phyloP scores from a whole-genome alignment of 2,113 vertebrate species.

The Clupea harengus region DNA sequence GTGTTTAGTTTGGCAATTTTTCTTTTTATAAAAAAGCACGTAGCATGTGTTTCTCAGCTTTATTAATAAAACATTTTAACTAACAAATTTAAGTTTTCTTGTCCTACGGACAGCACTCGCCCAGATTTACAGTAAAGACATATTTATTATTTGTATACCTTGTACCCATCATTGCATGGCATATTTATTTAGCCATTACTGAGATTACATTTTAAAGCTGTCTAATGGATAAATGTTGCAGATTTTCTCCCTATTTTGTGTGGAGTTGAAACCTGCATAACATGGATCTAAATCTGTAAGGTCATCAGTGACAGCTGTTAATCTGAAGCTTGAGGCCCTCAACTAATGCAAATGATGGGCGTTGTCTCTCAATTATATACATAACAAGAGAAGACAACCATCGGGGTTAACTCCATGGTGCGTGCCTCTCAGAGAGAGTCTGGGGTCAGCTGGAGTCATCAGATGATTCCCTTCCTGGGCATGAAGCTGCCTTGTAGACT shows the following conservation, averaged over 20 bases:
- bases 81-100: too few species aligned
- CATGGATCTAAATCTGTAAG: background rate
- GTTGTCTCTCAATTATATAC: background rate
- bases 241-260: background rate
- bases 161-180: too few species aligned
- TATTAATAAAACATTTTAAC: too few species aligned
- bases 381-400: background rate
- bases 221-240: too few species aligned
- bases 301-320: background rate
- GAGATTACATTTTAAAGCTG: too few species aligned
- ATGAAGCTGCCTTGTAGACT: constrained; percentile 33
- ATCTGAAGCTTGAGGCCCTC: background rate
- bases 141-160: background rate
- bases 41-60: background rate
- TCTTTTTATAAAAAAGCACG: background rate
- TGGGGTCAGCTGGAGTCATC: constrained; percentile 41
- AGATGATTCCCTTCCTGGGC: constrained; percentile 63
- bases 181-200: too few species aligned
- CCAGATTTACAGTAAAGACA: too few species aligned
- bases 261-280: background rate
- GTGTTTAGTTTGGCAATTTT: background rate
- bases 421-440: background rate
- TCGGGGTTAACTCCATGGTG: background rate
- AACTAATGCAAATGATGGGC: background rate
- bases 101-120: too few species aligned